These are phyloP conservation scores for Cataglyphis cursor DNA, from an alignment of 2,888 invertebrate species.

Conservation along the genomic window DNA sequence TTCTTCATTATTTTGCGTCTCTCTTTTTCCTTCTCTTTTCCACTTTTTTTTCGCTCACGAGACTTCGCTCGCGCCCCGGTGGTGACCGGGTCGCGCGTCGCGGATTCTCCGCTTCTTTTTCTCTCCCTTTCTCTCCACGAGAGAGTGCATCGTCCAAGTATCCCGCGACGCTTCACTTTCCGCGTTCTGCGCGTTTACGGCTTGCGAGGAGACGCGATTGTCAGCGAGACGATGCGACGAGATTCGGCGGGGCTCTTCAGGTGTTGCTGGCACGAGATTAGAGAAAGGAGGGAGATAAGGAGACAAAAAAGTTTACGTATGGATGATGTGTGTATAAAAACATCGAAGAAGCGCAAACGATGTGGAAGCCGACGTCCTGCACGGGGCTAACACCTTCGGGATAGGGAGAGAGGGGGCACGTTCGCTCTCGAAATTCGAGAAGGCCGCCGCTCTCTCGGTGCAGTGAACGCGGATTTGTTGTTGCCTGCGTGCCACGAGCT, in stretches of 20 bases:
- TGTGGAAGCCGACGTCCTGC: background rate
- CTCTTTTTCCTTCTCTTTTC: background rate
- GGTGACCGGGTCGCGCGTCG: slow-evolving; percentile 49
- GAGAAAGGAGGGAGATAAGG: no score
- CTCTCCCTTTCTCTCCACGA: slow-evolving; percentile 10
- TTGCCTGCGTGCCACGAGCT: slow-evolving; percentile 9
- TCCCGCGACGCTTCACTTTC: slow-evolving; percentile 28
- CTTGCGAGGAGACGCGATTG: background rate
- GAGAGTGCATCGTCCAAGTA: slow-evolving; percentile 34
- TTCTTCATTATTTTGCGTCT: background rate
- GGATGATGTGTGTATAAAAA: background rate
- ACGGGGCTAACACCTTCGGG: background rate
- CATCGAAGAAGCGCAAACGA: slow-evolving; percentile 1
- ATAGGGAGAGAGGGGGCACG: background rate
- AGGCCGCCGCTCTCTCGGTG: slow-evolving; percentile 5
- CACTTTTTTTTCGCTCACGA: background rate
- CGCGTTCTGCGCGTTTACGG: slow-evolving; percentile 16
- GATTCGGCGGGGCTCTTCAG: background rate
- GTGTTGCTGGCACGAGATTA: slow-evolving; percentile 8
- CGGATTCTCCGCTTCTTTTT: slow-evolving; percentile 10
- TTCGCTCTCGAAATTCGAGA: slow-evolving; percentile 30
- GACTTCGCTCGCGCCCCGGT: background rate
- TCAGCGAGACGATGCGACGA: slow-evolving; percentile 3
- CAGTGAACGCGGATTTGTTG: slow-evolving; percentile 41
- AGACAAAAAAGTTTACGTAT: background rate